Conservation (phyloP, 53 echinoderm and acorn worm species). For the Astropecten irregularis region DNA sequence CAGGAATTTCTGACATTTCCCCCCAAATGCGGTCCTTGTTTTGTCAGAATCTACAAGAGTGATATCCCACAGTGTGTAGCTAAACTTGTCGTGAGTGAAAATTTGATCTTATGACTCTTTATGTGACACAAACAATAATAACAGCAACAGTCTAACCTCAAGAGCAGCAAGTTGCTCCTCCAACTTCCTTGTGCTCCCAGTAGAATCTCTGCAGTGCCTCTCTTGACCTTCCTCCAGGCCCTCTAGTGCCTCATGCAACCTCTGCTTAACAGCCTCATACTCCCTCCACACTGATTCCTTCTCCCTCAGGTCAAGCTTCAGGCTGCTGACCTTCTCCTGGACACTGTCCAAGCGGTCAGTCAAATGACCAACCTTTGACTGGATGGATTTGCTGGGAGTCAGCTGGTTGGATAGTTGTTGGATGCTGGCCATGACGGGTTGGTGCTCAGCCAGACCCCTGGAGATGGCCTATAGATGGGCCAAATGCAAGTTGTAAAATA, state of each 20-base stretch:
- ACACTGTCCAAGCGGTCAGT: slow-evolving; percentile 49
- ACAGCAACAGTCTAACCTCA: slow-evolving; percentile 57
- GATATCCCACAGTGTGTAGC: too few species aligned
- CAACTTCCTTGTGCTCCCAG: slow-evolving; percentile 56
- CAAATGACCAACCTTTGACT: slow-evolving; percentile 36
- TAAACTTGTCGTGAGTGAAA: too few species aligned
- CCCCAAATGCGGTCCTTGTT: too few species aligned
- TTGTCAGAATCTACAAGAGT: too few species aligned
- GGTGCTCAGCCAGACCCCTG: slow-evolving; percentile 51
- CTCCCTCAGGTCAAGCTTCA: slow-evolving; percentile 28
- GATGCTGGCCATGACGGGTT: slow-evolving; percentile 60
- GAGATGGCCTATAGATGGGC: slow-evolving; percentile 65
- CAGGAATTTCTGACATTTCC: too few species aligned
- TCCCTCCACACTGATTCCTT: slow-evolving; percentile 63
- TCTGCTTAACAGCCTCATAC: slow-evolving; percentile 39
- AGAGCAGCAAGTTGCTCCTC: slow-evolving; percentile 54
- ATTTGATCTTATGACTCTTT: too few species aligned
- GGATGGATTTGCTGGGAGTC: slow-evolving; percentile 28
- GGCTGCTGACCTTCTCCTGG: slow-evolving; percentile 12
- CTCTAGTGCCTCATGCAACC: slow-evolving; percentile 58
- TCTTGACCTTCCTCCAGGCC: slow-evolving; percentile 41
- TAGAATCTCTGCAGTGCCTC: slow-evolving; percentile 50
- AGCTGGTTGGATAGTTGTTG: slow-evolving; percentile 36
- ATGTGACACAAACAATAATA: too few species aligned
- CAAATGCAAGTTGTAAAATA: too few species aligned